phyloP scores from a whole-genome alignment of 2,888 invertebrate species.

The Notodonta dromedarius region DNA sequence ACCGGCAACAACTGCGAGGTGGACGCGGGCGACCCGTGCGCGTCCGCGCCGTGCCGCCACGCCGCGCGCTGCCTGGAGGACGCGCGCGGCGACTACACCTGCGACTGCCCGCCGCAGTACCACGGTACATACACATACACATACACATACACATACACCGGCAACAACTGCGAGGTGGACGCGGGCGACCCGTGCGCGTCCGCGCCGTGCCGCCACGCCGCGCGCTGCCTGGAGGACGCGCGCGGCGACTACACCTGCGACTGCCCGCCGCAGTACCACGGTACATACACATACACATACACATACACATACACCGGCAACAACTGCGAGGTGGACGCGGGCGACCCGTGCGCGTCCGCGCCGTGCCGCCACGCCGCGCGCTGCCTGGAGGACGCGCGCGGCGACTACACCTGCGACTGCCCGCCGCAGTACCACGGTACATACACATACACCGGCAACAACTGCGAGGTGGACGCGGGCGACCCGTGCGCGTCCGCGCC shows the following conservation, averaged over 20 bases:
- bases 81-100: conserved; percentile 87
- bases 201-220: conserved; percentile 89
- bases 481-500: conserved; percentile 87
- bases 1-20: conserved; percentile 93
- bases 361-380: conserved; percentile 90
- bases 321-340: conserved; percentile 93
- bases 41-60: conserved; percentile 88
- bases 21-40: conserved; percentile 90
- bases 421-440: conserved; percentile 87
- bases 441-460: too few relatives aligned
- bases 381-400: conserved; percentile 85
- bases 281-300: too few relatives aligned
- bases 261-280: conserved; percentile 88
- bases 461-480: conserved; percentile 93
- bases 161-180: conserved; percentile 94
- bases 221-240: conserved; percentile 84
- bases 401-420: conserved; percentile 89
- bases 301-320: conserved; percentile 48
- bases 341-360: conserved; percentile 87
- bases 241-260: conserved; percentile 88
- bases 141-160: neutral
- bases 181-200: conserved; percentile 89
- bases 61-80: conserved; percentile 87
- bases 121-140: conserved; percentile 83
- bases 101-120: conserved; percentile 87